Evolutionary conservation across 2,113 vertebrate genomes (phyloP).

Genomic region (Phyllostomus discolor): DNA sequence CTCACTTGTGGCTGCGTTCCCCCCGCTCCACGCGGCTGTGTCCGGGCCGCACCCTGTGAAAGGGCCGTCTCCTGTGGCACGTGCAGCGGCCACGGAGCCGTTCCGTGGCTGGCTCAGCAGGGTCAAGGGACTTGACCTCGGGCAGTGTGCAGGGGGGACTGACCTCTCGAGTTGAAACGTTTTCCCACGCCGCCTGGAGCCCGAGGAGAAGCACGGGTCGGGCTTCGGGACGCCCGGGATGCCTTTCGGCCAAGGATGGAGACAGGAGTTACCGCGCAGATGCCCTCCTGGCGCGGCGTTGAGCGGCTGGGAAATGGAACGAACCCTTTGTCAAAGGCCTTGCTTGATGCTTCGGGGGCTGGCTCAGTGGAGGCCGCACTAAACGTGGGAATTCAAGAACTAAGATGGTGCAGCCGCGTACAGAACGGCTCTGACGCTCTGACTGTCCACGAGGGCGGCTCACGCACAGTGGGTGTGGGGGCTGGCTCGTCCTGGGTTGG

Average conservation of each 20-base stretch:
- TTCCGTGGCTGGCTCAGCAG: not conserved
- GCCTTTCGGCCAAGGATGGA: not conserved
- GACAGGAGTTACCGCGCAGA: not conserved
- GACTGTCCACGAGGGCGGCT: no score
- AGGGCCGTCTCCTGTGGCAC: no score
- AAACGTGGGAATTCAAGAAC: not conserved
- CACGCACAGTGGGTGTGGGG: accelerated
- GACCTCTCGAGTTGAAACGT: not conserved
- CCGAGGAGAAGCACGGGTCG: not conserved
- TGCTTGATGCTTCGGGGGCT: not conserved
- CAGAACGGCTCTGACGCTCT: accelerated
- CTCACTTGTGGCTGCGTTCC: not conserved
- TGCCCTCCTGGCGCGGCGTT: not conserved
- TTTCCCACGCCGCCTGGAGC: not conserved
- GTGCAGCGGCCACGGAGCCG: accelerated
- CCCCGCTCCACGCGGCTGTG: accelerated
- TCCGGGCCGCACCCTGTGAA: not conserved
- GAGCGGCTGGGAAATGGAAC: not conserved
- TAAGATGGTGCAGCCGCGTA: not conserved
- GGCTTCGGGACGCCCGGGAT: not conserved
- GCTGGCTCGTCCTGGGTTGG: not conserved
- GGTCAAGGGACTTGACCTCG: not conserved
- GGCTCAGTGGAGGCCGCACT: not conserved
- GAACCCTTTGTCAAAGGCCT: not conserved
- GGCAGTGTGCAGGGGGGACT: not conserved